phyloP scores from a whole-genome alignment of 2,888 invertebrate genomes.

The Agapostemon virescens region DNA sequence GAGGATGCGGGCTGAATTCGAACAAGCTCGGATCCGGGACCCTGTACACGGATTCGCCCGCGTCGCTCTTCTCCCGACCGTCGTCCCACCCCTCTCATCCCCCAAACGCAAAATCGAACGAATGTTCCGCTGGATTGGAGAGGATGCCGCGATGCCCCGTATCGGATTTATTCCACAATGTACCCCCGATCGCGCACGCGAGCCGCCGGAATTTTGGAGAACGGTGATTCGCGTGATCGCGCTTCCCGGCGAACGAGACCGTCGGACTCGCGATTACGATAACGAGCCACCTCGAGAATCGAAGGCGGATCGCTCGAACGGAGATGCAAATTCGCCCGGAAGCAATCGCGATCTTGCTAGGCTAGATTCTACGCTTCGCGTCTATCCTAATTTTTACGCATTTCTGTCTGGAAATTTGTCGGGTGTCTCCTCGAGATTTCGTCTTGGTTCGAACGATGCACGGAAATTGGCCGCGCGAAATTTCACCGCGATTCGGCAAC shows the following conservation, averaged over 20 bases:
- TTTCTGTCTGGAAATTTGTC: too few species aligned
- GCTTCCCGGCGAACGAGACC: not conserved
- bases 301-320: too few species aligned
- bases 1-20: conserved; percentile 37
- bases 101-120: conserved; percentile 32
- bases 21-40: conserved; percentile 7
- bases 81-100: not conserved
- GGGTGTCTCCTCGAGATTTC: too few species aligned
- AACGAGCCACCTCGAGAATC: too few species aligned
- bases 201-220: not conserved
- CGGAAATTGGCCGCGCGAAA: too few species aligned
- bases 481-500: too few species aligned
- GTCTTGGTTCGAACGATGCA: too few species aligned
- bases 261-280: not conserved
- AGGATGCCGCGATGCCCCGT: not conserved
- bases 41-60: not conserved
- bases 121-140: conserved; percentile 38
- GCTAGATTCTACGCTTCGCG: too few species aligned
- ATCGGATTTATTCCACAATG: conserved; percentile 1
- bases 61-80: not conserved
- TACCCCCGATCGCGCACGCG: not conserved
- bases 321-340: too few species aligned
- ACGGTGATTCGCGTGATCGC: not conserved
- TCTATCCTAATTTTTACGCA: too few species aligned
- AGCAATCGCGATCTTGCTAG: too few species aligned